These are phyloP conservation scores for Barypeithes pellucidus DNA, from an alignment of 2,888 invertebrate species.

Conservation along the genomic window DNA sequence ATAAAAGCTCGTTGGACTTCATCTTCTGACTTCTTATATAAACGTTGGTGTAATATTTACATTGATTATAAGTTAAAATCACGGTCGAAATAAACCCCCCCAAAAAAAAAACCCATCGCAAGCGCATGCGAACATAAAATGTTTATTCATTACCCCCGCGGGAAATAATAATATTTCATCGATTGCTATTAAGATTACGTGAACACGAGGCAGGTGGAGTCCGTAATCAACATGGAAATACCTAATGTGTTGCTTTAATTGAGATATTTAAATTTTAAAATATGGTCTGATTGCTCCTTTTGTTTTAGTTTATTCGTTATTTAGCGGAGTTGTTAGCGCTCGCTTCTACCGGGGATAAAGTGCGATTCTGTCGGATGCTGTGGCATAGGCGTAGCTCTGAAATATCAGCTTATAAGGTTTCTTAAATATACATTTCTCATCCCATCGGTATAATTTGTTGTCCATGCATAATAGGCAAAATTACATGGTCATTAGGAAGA, in stretches of 20 bases:
- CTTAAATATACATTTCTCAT: too few relatives aligned
- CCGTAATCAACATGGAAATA: slow-evolving; percentile 69
- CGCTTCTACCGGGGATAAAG: slow-evolving; percentile 35
- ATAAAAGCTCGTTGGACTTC: too few relatives aligned
- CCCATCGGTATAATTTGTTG: too few relatives aligned
- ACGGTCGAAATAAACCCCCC: slow-evolving; percentile 18
- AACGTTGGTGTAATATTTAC: too few relatives aligned
- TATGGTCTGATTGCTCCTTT: slow-evolving; percentile 70
- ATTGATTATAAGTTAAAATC: neutral
- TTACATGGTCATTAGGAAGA: too few relatives aligned
- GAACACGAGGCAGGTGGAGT: slow-evolving; percentile 64
- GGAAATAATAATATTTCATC: slow-evolving; percentile 53
- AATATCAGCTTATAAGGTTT: slow-evolving; percentile 21
- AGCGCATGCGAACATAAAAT: slow-evolving; percentile 45
- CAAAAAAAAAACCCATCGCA: slow-evolving; percentile 24
- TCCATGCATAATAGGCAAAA: too few relatives aligned
- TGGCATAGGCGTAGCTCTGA: slow-evolving; percentile 23
- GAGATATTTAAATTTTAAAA: slow-evolving; percentile 69
- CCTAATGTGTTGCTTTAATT: slow-evolving; percentile 69
- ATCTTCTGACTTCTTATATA: too few relatives aligned
- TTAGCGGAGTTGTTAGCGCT: slow-evolving; percentile 61
- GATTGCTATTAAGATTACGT: slow-evolving; percentile 59
- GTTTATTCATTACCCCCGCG: slow-evolving; percentile 48
- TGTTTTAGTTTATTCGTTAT: slow-evolving; percentile 69
- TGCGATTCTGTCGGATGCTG: slow-evolving; percentile 38